phyloP scores from a whole-genome alignment of 2,888 invertebrate genomes.

The Hypomecis punctinalis region DNA sequence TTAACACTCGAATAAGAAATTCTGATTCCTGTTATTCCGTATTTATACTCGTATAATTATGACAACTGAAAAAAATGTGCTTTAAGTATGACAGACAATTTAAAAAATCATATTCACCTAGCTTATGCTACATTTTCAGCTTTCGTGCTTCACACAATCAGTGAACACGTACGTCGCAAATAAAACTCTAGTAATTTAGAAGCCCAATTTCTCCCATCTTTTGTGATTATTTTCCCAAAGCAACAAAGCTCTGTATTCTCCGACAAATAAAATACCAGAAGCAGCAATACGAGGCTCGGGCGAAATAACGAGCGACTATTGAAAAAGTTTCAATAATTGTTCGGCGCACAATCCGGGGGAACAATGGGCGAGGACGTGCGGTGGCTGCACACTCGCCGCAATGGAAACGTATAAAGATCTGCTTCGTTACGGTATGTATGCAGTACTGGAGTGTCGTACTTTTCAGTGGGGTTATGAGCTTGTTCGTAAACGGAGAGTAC shows the following conservation, averaged over 20 bases:
- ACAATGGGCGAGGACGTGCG: slow-evolving; percentile 29
- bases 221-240: slow-evolving; percentile 11
- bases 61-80: too few species aligned
- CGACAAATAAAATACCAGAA: slow-evolving; percentile 33
- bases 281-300: slow-evolving; percentile 21
- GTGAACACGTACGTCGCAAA: background rate
- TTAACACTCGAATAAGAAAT: too few species aligned
- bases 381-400: slow-evolving; percentile 26
- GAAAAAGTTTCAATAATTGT: slow-evolving; percentile 66
- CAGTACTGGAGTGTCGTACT: slow-evolving; percentile 5
- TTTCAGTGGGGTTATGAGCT: background rate
- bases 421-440: slow-evolving; percentile 4
- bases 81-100: background rate
- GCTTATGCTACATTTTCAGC: background rate
- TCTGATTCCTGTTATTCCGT: too few species aligned
- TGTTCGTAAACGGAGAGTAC: too few species aligned
- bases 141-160: background rate
- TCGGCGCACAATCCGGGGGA: slow-evolving; percentile 29
- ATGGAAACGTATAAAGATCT: slow-evolving; percentile 10
- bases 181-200: background rate
- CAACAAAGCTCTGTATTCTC: slow-evolving; percentile 19
- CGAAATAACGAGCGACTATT: slow-evolving; percentile 50
- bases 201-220: slow-evolving; percentile 4
- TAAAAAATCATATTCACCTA: background rate
- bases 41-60: too few species aligned